Conservation (phyloP, 2,797 vertebrate species). For the Peromyscus melanophrys region DNA sequence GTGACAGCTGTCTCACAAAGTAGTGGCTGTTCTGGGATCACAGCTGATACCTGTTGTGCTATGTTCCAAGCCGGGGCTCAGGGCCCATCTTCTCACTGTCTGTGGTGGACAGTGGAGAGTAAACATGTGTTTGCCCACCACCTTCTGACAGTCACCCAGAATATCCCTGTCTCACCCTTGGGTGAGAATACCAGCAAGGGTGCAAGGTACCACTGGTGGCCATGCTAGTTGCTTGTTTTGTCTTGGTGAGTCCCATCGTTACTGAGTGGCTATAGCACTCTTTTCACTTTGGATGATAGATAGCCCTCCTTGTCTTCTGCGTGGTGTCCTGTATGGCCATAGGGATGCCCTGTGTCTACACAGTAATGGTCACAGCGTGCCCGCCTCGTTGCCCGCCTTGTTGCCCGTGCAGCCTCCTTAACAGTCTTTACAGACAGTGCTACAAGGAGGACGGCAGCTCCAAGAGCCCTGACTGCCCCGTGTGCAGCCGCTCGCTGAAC, state of each 20-base stretch:
- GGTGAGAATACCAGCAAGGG: too few relatives aligned
- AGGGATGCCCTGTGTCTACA: too few relatives aligned
- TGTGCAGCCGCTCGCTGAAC: conserved; percentile 99
- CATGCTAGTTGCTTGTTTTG: neutral
- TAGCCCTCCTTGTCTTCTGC: neutral
- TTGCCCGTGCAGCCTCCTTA: conserved; percentile 86
- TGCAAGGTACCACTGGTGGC: neutral
- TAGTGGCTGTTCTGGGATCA: neutral
- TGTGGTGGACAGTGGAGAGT: neutral
- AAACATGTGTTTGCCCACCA: neutral
- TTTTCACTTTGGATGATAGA: neutral
- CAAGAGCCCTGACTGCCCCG: conserved; percentile 99
- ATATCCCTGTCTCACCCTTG: neutral
- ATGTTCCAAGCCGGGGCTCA: neutral
- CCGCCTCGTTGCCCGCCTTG: too few relatives aligned
- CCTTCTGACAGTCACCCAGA: neutral
- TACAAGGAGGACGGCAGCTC: conserved; percentile 99
- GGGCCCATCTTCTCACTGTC: neutral
- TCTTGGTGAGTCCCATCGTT: neutral
- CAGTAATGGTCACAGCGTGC: neutral
- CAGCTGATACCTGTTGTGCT: neutral
- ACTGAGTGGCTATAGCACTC: neutral
- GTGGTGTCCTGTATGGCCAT: rapidly evolving
- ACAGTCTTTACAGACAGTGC: conserved; percentile 94
- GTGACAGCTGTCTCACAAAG: neutral